phyloP scores from a whole-genome alignment of 2,797 vertebrate genomes.

The Cacajao melanocephalus region DNA sequence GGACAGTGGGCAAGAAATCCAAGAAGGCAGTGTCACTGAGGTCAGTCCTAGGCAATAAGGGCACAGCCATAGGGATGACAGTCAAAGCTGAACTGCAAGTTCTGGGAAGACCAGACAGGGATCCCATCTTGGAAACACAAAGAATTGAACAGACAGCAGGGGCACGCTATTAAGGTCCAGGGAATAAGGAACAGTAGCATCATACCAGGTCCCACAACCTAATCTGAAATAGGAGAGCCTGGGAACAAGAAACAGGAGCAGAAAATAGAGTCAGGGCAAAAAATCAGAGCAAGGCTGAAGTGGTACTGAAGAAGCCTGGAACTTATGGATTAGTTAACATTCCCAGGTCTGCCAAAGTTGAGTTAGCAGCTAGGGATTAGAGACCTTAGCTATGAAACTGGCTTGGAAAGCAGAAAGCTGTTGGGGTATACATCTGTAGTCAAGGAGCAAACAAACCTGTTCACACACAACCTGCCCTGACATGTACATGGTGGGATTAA shows the following conservation, averaged over 20 bases:
- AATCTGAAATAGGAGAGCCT: not conserved
- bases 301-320: not conserved
- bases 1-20: not conserved
- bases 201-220: not conserved
- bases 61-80: not conserved
- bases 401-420: not conserved
- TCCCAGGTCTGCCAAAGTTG: not conserved
- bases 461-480: not conserved
- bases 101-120: not conserved
- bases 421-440: not conserved
- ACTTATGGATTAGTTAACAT: not conserved
- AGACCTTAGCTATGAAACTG: not conserved
- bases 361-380: not conserved
- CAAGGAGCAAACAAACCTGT: not conserved
- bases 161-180: too few relatives aligned
- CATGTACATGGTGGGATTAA: not conserved
- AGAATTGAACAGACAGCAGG: not conserved
- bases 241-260: constrained; percentile 12
- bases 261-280: not conserved
- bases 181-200: not conserved
- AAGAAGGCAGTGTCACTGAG: not conserved
- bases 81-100: not conserved
- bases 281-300: not conserved
- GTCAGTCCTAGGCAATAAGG: not conserved
- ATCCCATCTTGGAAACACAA: not conserved